Conservation (phyloP, 2,113 vertebrate genomes). For the Psittacula cyanocephala region DNA sequence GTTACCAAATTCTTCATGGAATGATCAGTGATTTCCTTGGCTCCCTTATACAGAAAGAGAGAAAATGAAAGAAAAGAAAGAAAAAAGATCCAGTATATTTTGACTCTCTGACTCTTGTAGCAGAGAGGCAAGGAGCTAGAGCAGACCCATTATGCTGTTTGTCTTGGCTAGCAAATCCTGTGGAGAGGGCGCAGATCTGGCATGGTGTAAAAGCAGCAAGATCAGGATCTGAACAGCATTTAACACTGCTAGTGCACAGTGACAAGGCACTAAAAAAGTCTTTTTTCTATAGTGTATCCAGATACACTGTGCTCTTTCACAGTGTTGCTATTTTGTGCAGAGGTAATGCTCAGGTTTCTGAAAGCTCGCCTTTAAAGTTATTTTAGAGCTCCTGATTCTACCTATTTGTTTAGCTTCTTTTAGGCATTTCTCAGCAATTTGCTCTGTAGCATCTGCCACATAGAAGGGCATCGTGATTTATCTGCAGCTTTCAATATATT, state of each 20-base stretch:
- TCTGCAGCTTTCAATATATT: conserved; percentile 57
- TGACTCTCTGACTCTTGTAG: neutral
- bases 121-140: neutral
- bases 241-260: neutral
- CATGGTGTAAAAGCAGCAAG: neutral
- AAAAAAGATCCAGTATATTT: rapidly evolving
- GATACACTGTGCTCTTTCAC: neutral
- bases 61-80: neutral
- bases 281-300: neutral
- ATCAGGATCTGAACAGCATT: neutral
- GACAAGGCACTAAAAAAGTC: neutral
- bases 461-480: conserved; percentile 51
- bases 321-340: neutral
- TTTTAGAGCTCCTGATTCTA: conserved; percentile 8
- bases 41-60: neutral
- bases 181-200: neutral
- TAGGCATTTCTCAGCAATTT: conserved; percentile 37
- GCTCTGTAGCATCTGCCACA: conserved; percentile 25
- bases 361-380: neutral
- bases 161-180: neutral
- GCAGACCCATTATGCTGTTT: neutral
- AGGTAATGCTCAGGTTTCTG: neutral
- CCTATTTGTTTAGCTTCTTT: conserved; percentile 47
- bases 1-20: neutral
- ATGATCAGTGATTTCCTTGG: neutral